Evolutionary conservation across 2,113 vertebrate species (phyloP).

Genomic region (Pogona vitticeps): DNA sequence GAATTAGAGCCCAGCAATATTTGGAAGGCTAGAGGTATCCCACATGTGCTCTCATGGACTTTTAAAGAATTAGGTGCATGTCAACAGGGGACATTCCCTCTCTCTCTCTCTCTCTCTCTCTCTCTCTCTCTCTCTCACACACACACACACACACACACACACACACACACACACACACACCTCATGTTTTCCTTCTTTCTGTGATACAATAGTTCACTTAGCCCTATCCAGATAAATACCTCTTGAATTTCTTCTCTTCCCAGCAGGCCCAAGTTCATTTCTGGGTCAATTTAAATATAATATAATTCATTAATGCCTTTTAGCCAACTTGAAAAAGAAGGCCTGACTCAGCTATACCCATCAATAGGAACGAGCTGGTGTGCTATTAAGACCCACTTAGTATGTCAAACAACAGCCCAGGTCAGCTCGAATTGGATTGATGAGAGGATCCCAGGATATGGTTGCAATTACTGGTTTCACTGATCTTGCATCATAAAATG

Average conservation of each 20-base stretch:
- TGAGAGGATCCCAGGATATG: slow-evolving; percentile 19
- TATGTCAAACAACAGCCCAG: neutral
- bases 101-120: neutral
- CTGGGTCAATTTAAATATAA: neutral
- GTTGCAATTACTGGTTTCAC: slow-evolving; percentile 35
- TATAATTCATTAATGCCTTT: neutral
- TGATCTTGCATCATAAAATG: slow-evolving; percentile 41
- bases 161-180: too few species aligned
- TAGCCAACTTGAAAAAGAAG: neutral
- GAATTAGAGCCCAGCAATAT: neutral
- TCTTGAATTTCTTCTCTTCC: slow-evolving; percentile 1
- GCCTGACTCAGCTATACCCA: slow-evolving; percentile 2
- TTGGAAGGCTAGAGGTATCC: neutral
- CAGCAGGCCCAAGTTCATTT: slow-evolving; percentile 6
- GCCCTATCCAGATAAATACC: neutral
- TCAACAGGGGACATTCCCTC: neutral
- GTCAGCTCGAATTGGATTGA: neutral
- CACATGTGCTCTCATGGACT: neutral
- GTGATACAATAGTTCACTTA: neutral
- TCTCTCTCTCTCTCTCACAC: too few species aligned
- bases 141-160: too few species aligned
- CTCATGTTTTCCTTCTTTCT: neutral
- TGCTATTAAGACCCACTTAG: neutral
- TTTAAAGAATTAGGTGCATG: neutral
- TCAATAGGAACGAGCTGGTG: neutral